A percentile compares a stretch with the other conserved stretches of the same genome.
phyloP scores from a whole-genome alignment of 2,888 invertebrate genomes.

The Erannis defoliaria region DNA sequence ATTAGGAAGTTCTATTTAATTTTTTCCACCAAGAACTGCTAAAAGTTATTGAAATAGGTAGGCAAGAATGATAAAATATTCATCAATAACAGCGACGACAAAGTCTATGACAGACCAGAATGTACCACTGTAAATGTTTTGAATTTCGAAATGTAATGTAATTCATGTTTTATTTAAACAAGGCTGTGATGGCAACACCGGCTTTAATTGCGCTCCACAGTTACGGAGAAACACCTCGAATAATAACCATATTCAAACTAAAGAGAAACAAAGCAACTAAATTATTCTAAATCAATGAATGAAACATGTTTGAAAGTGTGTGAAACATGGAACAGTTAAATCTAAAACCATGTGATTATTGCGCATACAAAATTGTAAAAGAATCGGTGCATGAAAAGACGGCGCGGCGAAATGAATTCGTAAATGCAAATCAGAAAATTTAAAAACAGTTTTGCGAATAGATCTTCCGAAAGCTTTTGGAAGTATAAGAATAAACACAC shows the following conservation, averaged over 20 bases:
- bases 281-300: constrained; percentile 45
- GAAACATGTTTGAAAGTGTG: constrained; percentile 57
- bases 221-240: constrained; percentile 43
- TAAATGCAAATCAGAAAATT: constrained; percentile 16
- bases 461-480: not conserved
- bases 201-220: constrained; percentile 49
- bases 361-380: constrained; percentile 44
- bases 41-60: not conserved
- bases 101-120: not conserved
- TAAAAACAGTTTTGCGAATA: not conserved
- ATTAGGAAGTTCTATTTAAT: not conserved
- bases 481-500: not conserved
- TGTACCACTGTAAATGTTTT: constrained; percentile 10
- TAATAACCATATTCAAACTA: constrained; percentile 25
- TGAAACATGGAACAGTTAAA: constrained; percentile 42
- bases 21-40: no score
- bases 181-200: constrained; percentile 28
- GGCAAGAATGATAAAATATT: not conserved
- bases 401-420: constrained; percentile 2
- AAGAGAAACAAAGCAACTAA: constrained; percentile 24
- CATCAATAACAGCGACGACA: not conserved
- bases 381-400: constrained; percentile 13
- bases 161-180: constrained; percentile 45
- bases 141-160: constrained; percentile 42
- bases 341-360: constrained; percentile 59